Base-by-base conservation (phyloP, 92 coral and sea anemone species). In the Plumapathes pennacea region DNA sequence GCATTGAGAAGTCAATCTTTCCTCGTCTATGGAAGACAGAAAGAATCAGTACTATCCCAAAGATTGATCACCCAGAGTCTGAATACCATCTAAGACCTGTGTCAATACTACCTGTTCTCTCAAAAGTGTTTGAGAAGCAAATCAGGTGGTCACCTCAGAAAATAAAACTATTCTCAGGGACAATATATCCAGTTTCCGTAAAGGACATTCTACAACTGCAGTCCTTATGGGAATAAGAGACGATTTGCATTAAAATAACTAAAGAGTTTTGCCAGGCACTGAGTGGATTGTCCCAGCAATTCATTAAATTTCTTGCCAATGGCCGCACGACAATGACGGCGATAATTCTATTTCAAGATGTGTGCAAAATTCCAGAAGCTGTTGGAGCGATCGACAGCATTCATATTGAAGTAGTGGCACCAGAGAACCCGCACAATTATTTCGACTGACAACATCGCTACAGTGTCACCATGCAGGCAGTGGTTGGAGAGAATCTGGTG, bases 371-470 rank as follows among this genome's bases (percentile, higher is more conserved):
- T 26, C 63, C 83, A 36, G 76, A 67, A 49, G 70, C 63, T 23
- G 29, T 75, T 45, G 82, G 82, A 4, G 74, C 82, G 26, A 47
- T 75, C 3, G 83, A 76, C 42, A 76, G 76, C 10, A 75, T 74
- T 15, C 82, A 75, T 45, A 57, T 75, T 3, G 66, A 32, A 46
- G 55, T 74, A 28, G 23, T 46, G 11, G 68, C 75, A 26, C 82
- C 74, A 4, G 60, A 65, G 50, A 48, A 49, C 36, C 64, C 64
- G 18, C 40, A 33, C 17, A 62, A 65, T 48, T 75, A 55, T 38
- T 65, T 56, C 34, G 82, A 75, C 31, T 42, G 75, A 24, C 50
- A 65, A 18, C 60, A 54, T 26, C 50, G 52, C 10, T 65, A 65
- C 19, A 75, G 75, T 23, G 59, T 75, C 7, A 65, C 55, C 49